Evolutionary conservation across 2,888 invertebrate genomes (phyloP), one percentile per base, ranked within the genome.

Genomic region (Eupithecia insigniata): DNA sequence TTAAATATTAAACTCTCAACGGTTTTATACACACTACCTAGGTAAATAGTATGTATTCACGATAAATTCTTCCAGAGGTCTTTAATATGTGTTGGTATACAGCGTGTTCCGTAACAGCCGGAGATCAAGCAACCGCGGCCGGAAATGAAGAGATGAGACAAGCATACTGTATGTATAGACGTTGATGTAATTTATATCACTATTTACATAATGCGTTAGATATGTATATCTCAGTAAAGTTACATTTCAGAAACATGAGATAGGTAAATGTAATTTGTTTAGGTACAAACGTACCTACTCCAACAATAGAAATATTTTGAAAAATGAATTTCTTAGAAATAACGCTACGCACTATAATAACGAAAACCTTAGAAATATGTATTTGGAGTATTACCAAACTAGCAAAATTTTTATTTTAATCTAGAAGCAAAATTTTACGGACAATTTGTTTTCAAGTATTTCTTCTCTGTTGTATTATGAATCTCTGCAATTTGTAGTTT

Each of bases 141-240:
- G 74, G 74, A 74, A 74, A 74, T 74, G 67, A 74, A 71, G n/a
- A n/a, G 58, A 67, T 60, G 66, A 64, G 69, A 71, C 73, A 51
- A 46, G 51, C 22, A 58, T 58, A 64, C 66, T 74, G 67, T 71
- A 70, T 74, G 67, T 71, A 70, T 70, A 62, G 32, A 22, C 34
- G 26, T 22, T 64, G 26, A 36, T 64, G 26, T 64, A 36, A 26
- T 36, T 12, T 34, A 61, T n/a, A 61, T 10, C 32, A 51, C 51
- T 51, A 10, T 51, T 6, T 7, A 30, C 30, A 10, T 51, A 22
- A 22, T 10, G 22, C 12, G 22, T 32, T 61, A n/a, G 28, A 34
- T 34, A n/a, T n/a, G 10, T 46, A n/a, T n/a, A n/a, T 46, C 55
- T 55, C 14, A 55, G 5, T 4, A 22, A 5, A 14, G 22, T 26